A percentile compares a stretch with the other conserved stretches of the same genome.
phyloP scores from a whole-genome alignment of 2,797 vertebrate genomes.

The Oreochromis grahami region DNA sequence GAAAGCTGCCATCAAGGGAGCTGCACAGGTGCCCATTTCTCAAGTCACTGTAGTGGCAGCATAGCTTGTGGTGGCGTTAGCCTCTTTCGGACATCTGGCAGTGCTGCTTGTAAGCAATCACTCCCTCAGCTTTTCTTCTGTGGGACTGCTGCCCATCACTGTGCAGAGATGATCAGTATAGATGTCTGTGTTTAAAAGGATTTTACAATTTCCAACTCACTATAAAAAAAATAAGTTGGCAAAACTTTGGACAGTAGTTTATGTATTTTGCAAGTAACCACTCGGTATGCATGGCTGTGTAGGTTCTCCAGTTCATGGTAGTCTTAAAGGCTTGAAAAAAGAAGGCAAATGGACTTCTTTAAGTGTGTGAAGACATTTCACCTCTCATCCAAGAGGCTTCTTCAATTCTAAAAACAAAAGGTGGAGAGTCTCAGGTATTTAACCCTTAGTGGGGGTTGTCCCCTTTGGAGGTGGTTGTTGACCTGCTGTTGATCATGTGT shows the following conservation, averaged over 20 bases:
- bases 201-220: not conserved
- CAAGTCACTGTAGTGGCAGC: slow-evolving; percentile 30
- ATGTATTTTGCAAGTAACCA: not conserved
- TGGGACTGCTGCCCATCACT: not conserved
- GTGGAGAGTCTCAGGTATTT: not conserved
- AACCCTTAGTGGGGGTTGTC: not conserved
- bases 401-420: not conserved
- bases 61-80: not conserved
- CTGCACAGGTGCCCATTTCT: slow-evolving; percentile 26
- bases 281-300: not conserved
- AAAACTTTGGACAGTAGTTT: not conserved
- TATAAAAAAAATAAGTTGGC: not conserved
- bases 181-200: not conserved
- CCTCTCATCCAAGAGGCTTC: not conserved
- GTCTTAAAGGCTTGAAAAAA: not conserved
- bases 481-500: not conserved
- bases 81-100: not conserved
- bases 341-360: not conserved
- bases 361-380: not conserved
- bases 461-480: not conserved
- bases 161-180: not conserved
- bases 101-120: not conserved
- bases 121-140: not conserved
- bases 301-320: not conserved
- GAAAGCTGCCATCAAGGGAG: slow-evolving; percentile 18